phyloP scores from a whole-genome alignment of 2,113 vertebrate genomes.

The Clarias gariepinus region DNA sequence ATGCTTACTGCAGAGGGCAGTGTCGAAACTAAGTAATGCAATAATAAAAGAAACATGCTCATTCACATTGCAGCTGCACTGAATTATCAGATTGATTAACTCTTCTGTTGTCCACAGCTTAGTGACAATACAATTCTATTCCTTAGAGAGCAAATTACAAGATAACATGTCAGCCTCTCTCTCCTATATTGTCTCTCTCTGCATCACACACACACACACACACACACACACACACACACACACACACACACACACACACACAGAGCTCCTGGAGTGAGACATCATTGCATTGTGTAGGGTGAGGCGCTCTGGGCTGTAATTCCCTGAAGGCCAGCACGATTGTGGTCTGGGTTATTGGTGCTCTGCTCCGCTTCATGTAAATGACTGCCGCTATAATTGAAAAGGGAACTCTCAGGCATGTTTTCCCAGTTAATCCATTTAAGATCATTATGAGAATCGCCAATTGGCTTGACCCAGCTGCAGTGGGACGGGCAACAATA shows the following conservation, averaged over 20 bases:
- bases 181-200: not conserved
- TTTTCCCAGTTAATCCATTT: slow-evolving; percentile 76
- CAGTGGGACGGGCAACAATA: slow-evolving; percentile 51
- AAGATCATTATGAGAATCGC: slow-evolving; percentile 76
- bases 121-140: slow-evolving; percentile 70
- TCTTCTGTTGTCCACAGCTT: slow-evolving; percentile 67
- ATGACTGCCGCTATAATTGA: slow-evolving; percentile 74
- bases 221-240: slow-evolving; percentile 28
- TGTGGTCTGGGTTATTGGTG: slow-evolving; percentile 51
- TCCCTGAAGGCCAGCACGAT: slow-evolving; percentile 44
- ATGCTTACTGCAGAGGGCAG: slow-evolving; percentile 24
- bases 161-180: slow-evolving; percentile 62
- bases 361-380: slow-evolving; percentile 58
- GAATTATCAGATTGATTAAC: slow-evolving; percentile 78
- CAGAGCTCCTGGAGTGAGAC: slow-evolving; percentile 38
- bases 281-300: slow-evolving; percentile 38
- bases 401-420: slow-evolving; percentile 70
- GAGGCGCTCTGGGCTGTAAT: slow-evolving; percentile 41
- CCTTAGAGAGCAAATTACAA: slow-evolving; percentile 69
- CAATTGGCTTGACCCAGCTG: slow-evolving; percentile 74
- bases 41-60: slow-evolving; percentile 35
- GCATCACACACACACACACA: slow-evolving; percentile 29
- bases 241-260: slow-evolving; percentile 37
- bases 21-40: slow-evolving; percentile 34
- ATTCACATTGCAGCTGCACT: slow-evolving; percentile 59